Evolutionary conservation across 2,888 invertebrate species (phyloP).

Genomic region (Gryllus longicercus): DNA sequence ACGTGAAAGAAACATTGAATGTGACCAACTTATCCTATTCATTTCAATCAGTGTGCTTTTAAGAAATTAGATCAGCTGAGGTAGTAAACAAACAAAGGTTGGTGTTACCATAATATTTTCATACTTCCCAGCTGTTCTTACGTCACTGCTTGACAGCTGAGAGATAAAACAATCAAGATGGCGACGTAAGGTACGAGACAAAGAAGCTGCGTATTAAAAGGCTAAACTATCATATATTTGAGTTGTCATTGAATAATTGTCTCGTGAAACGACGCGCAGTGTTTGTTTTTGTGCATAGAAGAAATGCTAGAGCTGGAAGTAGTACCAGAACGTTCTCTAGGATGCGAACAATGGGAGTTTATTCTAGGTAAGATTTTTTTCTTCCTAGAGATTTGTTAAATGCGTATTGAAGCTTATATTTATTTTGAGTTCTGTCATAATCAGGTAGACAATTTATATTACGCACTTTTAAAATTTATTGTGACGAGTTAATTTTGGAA

Average conservation of each 20-base stretch:
- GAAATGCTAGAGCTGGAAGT: constrained; percentile 95
- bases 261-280: constrained; percentile 38
- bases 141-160: constrained; percentile 39
- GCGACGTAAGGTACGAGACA: constrained; percentile 43
- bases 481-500: too few species aligned
- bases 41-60: background rate
- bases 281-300: constrained; percentile 40
- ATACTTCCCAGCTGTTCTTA: constrained; percentile 38
- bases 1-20: too few species aligned
- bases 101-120: constrained; percentile 29
- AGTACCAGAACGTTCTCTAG: constrained; percentile 89
- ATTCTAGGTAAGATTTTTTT: constrained; percentile 71
- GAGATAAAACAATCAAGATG: constrained; percentile 48
- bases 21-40: too few species aligned
- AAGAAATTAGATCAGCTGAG: constrained; percentile 25
- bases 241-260: constrained; percentile 34
- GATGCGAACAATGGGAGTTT: constrained; percentile 98
- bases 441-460: too few species aligned
- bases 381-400: background rate
- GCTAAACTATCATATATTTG: constrained; percentile 28
- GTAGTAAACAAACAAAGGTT: constrained; percentile 27
- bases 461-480: too few species aligned
- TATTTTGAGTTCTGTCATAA: too few species aligned
- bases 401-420: background rate
- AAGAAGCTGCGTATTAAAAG: constrained; percentile 45